Base-by-base conservation (phyloP, 2,888 invertebrate species). In the Lepidocyrtinus sp. region DNA sequence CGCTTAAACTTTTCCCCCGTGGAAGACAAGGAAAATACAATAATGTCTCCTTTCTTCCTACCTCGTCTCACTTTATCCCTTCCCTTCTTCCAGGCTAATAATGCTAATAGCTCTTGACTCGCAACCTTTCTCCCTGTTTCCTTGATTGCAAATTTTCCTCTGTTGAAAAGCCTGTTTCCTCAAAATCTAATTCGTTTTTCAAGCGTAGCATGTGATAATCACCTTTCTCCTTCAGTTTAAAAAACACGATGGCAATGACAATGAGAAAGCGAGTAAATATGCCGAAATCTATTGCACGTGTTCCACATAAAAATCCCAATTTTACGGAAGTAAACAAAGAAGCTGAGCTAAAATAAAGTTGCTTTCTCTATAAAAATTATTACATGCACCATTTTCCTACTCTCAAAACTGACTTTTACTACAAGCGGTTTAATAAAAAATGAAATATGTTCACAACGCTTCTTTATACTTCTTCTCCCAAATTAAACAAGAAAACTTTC, bases 51-150 rank as follows among this genome's bases (percentile, higher is more conserved):
- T 55, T 55, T n/a, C 55, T n/a, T n/a, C 55, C 55, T 5, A 12
- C n/a, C n/a, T n/a, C n/a, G n/a, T n/a, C n/a, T 70, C 73, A 55
- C 63, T 73, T 73, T 73, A 73, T 73, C 64, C 73, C 72, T 55
- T 55, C 55, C n/a, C 17, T 55, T 36, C 12, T n/a, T 55, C 55
- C 55, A 55, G 55, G 17, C 55, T 55, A 55, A 55, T 55, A 55
- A 55, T 55, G 55, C 55, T 55, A 55, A 55, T 55, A 55, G 55
- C 55, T 55, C 55, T 55, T 55, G 55, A 55, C 55, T 55, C 55
- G 2, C 15, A 17, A 55, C 55, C 55, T n/a, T 55, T 55, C 17
- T 12, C 12, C 12, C 36, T 36, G 5, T 17, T 17, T 55, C n/a
- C 55, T 55, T 55, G 17, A 55, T 15, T 55, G 55, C 17, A 36